Base-by-base conservation (phyloP, 2,113 vertebrate genomes). In the Megalops atlanticus region DNA sequence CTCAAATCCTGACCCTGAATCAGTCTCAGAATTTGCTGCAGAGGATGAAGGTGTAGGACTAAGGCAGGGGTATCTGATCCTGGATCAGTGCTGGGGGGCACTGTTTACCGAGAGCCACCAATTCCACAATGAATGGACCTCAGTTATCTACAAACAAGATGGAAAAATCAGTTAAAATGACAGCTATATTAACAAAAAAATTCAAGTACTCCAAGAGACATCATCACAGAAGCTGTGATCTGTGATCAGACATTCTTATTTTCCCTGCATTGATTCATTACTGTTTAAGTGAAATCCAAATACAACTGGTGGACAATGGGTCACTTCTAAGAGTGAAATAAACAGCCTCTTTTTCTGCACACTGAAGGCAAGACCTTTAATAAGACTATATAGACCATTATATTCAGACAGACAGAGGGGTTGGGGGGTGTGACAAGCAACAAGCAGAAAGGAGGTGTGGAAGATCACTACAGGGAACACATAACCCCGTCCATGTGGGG, bases 101-200 rank as follows among this genome's bases (percentile, higher is more conserved):
- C 58, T 64, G 31, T n/a, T n/a, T n/a, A 64, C 31, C 58, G 40
- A 45, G 33, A 38, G 64, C 18, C 81, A 83, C 85, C 45, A 78
- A 84, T 85, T 79, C 89, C 75, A 81, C 81, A 89, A 90, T 84
- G 74, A 76, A 64, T 80, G 76, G 52, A 74, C 81, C 77, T 96
- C 91, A 99, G 90, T 91, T 93, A 91, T 99, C 97, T 98, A 86
- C 73, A 90, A 76, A 76, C 52, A 70, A 27, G 72, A 82, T 47
- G 27, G 3, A 31, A 54, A 14, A 77, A 43, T 39, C 35, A 12
- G 49, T 18, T 43, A 47, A 49, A 54, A 54, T 54, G 15, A 54
- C 2, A 24, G 15, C 75, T 45, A 16, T 16, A n/a, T 39, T 33
- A 24, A 54, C 18, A 54, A 18, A 4, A 6, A 54, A 21, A 24